Evolutionary conservation across 2,888 invertebrate genomes (phyloP).

Genomic region (Melanophora roralis): DNA sequence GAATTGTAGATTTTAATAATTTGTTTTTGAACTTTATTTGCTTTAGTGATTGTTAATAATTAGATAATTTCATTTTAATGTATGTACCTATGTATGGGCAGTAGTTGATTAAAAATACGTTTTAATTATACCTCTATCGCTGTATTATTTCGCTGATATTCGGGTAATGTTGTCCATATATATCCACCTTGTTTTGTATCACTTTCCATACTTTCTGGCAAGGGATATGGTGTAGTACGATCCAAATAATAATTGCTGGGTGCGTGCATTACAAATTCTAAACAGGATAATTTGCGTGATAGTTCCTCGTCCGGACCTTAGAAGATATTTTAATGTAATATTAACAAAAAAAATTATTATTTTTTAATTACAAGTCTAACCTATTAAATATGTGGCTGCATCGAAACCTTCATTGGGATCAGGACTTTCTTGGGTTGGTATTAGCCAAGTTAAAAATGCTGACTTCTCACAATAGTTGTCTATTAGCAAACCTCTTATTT

Average conservation of each 20-base stretch:
- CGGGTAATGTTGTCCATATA: slow-evolving; percentile 82
- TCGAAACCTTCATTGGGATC: slow-evolving; percentile 88
- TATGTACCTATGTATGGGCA: no score
- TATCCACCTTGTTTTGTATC: slow-evolving; percentile 80
- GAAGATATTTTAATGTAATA: background rate
- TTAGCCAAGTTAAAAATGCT: slow-evolving; percentile 93
- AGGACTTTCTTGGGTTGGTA: slow-evolving; percentile 90
- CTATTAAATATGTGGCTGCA: slow-evolving; percentile 92
- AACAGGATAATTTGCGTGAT: slow-evolving; percentile 88
- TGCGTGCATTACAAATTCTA: slow-evolving; percentile 96
- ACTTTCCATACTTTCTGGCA: slow-evolving; percentile 77
- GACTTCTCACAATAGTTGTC: slow-evolving; percentile 97
- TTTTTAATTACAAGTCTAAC: slow-evolving; percentile 75
- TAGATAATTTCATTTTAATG: background rate
- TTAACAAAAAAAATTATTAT: no score
- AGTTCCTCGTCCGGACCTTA: slow-evolving; percentile 92
- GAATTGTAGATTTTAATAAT: background rate
- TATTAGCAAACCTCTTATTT: slow-evolving; percentile 91
- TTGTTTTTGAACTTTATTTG: background rate
- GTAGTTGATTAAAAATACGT: background rate
- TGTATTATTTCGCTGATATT: slow-evolving; percentile 65
- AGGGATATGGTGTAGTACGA: slow-evolving; percentile 86
- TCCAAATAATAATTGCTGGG: slow-evolving; percentile 93
- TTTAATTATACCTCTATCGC: slow-evolving; percentile 1
- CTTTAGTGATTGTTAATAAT: background rate